Percentiles rank a stretch among this genome's conserved stretches.
Evolutionary conservation across 2,888 invertebrate genomes (phyloP).

Genomic region (Coecobrya sp.): DNA sequence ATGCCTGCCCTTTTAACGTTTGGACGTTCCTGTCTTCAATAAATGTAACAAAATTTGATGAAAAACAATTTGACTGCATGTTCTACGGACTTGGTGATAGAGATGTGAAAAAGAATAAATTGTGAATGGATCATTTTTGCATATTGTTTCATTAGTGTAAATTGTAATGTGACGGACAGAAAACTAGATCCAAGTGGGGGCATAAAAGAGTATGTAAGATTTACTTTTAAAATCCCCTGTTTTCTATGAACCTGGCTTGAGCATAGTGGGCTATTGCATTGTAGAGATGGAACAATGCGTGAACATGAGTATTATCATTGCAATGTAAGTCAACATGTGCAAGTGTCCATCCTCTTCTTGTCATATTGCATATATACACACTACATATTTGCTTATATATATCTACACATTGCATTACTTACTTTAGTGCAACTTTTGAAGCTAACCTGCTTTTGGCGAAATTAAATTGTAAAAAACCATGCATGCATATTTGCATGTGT

Average conservation of each 20-base stretch:
- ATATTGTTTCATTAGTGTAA: too few species aligned
- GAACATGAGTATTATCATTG: not conserved
- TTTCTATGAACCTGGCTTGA: slow-evolving; percentile 30
- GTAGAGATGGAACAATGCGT: not conserved
- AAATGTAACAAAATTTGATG: too few species aligned
- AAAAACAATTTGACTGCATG: too few species aligned
- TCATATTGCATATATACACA: not conserved
- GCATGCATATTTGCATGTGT: slow-evolving; percentile 52
- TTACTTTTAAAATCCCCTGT: not conserved
- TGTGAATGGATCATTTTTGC: too few species aligned
- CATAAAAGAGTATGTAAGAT: too few species aligned
- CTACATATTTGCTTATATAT: too few species aligned
- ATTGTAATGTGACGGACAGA: too few species aligned
- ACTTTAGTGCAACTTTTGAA: not conserved
- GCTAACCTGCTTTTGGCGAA: slow-evolving; percentile 1
- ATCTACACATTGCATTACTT: slow-evolving; percentile 6
- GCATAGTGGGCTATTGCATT: too few species aligned
- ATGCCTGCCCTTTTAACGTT: not conserved
- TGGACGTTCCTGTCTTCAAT: too few species aligned
- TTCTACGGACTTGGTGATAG: too few species aligned
- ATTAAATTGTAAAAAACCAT: slow-evolving; percentile 34
- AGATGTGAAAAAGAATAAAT: too few species aligned
- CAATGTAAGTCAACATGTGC: not conserved
- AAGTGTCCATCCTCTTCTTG: slow-evolving; percentile 29
- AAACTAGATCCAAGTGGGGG: too few species aligned